Percentiles rank a stretch among this genome's conserved stretches.
phyloP scores from a whole-genome alignment of 2,113 vertebrate species.

The Patagioenas fasciata region DNA sequence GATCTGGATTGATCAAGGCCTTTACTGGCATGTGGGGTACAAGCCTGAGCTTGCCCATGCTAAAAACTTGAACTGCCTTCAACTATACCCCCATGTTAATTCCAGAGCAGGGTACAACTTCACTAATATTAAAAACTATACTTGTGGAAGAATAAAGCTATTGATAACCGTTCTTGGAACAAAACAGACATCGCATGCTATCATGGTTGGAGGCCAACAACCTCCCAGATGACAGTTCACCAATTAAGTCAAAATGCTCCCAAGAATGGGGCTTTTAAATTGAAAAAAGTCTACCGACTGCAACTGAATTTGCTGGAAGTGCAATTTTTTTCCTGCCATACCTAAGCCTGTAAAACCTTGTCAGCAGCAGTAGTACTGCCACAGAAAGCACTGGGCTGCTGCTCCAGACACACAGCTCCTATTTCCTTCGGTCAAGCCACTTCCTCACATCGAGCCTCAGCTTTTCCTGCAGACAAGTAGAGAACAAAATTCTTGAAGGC shows the following conservation, averaged over 20 bases:
- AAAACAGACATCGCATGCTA: fast-evolving
- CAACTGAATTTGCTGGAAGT: background rate
- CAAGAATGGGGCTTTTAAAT: background rate
- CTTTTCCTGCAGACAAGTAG: background rate
- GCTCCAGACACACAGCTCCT: background rate
- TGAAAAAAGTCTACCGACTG: background rate
- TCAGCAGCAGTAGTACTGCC: background rate
- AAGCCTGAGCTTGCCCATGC: background rate
- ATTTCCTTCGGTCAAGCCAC: background rate
- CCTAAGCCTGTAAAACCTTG: background rate
- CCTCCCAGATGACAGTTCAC: background rate
- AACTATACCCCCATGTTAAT: background rate
- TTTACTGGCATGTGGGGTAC: background rate
- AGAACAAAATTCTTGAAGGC: background rate
- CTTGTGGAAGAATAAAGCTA: background rate
- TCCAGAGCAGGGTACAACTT: background rate
- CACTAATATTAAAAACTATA: background rate
- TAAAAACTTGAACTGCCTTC: background rate
- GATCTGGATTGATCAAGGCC: background rate
- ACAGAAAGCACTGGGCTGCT: fast-evolving
- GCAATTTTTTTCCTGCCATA: background rate
- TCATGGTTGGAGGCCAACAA: background rate
- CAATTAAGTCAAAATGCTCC: background rate
- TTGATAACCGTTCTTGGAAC: background rate
- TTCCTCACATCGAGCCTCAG: background rate